Evolutionary conservation across 2,888 invertebrate species (phyloP).

Genomic region (Hirudinaria manillensis): DNA sequence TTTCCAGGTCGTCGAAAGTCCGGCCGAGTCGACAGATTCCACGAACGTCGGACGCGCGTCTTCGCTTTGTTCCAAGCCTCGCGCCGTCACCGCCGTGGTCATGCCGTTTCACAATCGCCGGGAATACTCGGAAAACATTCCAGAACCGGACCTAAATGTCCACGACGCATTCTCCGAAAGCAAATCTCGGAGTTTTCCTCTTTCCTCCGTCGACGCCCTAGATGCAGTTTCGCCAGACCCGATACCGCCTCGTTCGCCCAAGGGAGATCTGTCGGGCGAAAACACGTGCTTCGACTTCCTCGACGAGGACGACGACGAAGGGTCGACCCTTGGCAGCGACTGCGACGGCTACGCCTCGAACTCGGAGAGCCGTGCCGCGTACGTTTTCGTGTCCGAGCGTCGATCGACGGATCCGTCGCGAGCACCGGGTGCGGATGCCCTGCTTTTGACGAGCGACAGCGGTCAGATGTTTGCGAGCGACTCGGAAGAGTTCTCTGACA

Average conservation of each 20-base stretch:
- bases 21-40: neutral
- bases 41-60: neutral
- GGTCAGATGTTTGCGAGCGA: conserved; percentile 9
- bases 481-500: neutral
- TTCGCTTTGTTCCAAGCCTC: neutral
- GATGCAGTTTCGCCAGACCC: too few species aligned
- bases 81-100: neutral
- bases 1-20: neutral
- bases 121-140: neutral
- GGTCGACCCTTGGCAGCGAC: neutral
- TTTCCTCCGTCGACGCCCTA: neutral
- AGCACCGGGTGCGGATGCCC: neutral
- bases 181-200: neutral
- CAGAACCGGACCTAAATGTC: neutral
- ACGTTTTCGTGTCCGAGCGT: too few species aligned
- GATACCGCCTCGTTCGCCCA: neutral
- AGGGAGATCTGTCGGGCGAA: neutral
- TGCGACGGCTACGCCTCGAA: neutral
- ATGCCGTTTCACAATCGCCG: neutral
- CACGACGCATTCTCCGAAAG: too few species aligned
- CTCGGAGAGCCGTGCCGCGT: neutral
- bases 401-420: neutral
- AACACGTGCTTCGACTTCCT: too few species aligned
- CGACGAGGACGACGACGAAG: too few species aligned
- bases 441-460: neutral